Percentiles rank a stretch among this genome's conserved stretches.
Conservation (phyloP, 92 coral and sea anemone species). For the Siderastrea siderea region DNA sequence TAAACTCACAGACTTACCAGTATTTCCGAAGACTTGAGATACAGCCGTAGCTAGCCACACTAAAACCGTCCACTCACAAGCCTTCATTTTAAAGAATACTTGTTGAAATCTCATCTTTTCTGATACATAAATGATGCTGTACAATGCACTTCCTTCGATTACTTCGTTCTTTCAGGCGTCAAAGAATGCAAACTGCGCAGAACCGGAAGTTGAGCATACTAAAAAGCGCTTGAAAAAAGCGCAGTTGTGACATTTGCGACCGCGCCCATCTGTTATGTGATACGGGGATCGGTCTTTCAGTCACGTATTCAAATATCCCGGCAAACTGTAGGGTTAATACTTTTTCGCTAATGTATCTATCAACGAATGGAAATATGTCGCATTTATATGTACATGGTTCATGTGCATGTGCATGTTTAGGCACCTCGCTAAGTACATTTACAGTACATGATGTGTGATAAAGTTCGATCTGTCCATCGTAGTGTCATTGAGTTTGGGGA, state of each 20-base stretch:
- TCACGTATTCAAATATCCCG: too few species aligned
- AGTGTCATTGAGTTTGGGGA: too few species aligned
- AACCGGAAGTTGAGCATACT: conserved; percentile 6
- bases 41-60: neutral
- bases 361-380: too few species aligned
- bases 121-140: neutral
- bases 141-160: conserved; percentile 15
- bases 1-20: neutral
- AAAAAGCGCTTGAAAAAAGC: neutral
- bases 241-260: conserved; percentile 18
- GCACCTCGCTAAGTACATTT: too few species aligned
- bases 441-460: too few species aligned
- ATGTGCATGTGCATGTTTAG: too few species aligned
- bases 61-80: neutral
- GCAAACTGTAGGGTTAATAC: too few species aligned
- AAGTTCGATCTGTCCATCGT: too few species aligned
- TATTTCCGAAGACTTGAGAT: neutral
- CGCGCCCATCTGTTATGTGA: conserved; percentile 9
- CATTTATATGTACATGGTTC: too few species aligned
- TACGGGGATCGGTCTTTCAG: too few species aligned
- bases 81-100: neutral
- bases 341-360: too few species aligned
- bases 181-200: conserved; percentile 18
- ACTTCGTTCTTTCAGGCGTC: neutral
- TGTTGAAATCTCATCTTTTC: neutral